Conservation (phyloP, 2,888 invertebrate species). For the Drosophila hamatofila region DNA sequence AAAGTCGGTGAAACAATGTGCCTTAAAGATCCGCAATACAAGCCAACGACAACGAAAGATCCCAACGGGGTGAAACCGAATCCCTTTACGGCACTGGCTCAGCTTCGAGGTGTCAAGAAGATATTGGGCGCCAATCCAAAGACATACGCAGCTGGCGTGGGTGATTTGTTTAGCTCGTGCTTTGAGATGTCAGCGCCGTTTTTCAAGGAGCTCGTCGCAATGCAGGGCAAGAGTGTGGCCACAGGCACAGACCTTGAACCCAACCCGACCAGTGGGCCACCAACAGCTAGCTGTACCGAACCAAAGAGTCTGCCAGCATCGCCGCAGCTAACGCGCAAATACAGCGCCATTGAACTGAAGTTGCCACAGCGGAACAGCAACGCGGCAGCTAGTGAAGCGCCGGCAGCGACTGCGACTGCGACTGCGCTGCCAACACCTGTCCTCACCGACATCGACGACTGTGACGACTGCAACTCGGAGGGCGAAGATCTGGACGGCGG, state of each 20-base stretch:
- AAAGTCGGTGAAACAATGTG: constrained; percentile 95
- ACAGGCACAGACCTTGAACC: constrained; percentile 22
- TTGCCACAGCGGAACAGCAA: constrained; percentile 68
- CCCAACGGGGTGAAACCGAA: constrained; percentile 87
- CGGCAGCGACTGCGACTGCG: constrained; percentile 29
- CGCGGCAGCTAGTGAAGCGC: constrained; percentile 33
- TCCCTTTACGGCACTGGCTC: constrained; percentile 91
- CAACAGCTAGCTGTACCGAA: constrained; percentile 67
- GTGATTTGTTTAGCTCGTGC: constrained; percentile 90
- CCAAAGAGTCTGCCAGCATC: constrained; percentile 87
- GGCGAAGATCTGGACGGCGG: constrained; percentile 84
- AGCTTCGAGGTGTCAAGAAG: constrained; percentile 93
- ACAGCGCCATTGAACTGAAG: constrained; percentile 82
- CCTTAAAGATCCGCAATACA: constrained; percentile 92
- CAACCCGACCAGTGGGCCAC: constrained; percentile 1
- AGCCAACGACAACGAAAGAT: constrained; percentile 86
- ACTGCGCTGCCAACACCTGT: constrained; percentile 34
- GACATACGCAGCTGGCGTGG: constrained; percentile 85
- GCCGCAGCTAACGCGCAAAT: constrained; percentile 85
- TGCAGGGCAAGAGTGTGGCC: constrained; percentile 73
- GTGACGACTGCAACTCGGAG: constrained; percentile 78
- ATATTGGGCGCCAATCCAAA: constrained; percentile 89
- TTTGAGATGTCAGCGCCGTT: constrained; percentile 91
- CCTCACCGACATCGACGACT: constrained; percentile 73
- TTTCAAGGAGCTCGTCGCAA: constrained; percentile 84